A percentile compares a stretch with the other conserved stretches of the same genome.
Evolutionary conservation across 2,888 invertebrate species (phyloP).

Genomic region (Tenthredo notha): DNA sequence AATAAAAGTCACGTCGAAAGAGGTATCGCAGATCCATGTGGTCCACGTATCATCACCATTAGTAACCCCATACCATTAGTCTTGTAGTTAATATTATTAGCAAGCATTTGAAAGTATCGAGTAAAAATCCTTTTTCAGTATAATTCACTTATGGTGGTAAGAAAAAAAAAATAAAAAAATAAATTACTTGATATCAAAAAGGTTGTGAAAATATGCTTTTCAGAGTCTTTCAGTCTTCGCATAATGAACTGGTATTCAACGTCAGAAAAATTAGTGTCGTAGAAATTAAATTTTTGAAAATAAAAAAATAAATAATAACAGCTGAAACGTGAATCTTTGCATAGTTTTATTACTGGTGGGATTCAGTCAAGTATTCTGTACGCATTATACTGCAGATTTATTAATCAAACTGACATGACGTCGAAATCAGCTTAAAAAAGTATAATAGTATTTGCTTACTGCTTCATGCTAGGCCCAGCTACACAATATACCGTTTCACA

Average conservation of each 20-base stretch:
- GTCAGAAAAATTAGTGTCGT: not conserved
- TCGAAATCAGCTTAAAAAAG: not conserved
- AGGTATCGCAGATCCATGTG: conserved; percentile 52
- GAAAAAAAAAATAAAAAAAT: not conserved
- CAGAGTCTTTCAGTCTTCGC: not conserved
- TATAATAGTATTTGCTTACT: not conserved
- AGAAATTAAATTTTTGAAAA: not conserved
- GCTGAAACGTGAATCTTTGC: not conserved
- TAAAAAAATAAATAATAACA: not conserved
- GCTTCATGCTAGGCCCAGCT: not conserved
- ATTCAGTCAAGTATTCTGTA: not conserved
- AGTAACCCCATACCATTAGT: not conserved
- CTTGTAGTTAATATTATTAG: not conserved
- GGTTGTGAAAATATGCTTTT: not conserved
- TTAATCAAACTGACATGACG: not conserved
- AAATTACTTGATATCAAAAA: not conserved
- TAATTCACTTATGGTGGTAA: not conserved
- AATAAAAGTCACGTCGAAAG: conserved; percentile 49
- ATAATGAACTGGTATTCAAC: not conserved
- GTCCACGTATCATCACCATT: not conserved
- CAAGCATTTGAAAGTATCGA: not conserved
- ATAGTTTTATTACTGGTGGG: not conserved
- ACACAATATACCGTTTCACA: not conserved
- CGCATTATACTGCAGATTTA: not conserved
- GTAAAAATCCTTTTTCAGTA: not conserved